Conservation (phyloP, 2,797 vertebrate species). For the Brachyrhaphis roseni region DNA sequence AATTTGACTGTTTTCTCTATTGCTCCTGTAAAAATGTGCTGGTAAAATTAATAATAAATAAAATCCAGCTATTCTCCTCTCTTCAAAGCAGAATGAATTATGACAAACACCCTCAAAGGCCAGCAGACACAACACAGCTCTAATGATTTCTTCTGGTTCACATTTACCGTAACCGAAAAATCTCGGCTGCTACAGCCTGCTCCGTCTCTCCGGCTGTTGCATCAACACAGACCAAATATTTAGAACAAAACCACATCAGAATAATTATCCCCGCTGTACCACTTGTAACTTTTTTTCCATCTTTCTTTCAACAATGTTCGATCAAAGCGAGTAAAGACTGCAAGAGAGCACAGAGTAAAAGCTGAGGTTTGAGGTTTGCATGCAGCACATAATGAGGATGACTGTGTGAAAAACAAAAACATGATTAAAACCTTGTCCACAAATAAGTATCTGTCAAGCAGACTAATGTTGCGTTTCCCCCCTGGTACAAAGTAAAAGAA, state of each 20-base stretch:
- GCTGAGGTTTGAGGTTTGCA: conserved; percentile 50
- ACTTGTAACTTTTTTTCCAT: conserved; percentile 25
- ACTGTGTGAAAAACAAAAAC: conserved; percentile 47
- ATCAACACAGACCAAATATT: conserved; percentile 28
- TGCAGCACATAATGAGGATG: conserved; percentile 27
- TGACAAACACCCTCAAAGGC: conserved; percentile 1
- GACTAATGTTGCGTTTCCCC: conserved; percentile 36
- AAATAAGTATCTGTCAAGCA: conserved; percentile 55
- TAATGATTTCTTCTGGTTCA: conserved; percentile 1
- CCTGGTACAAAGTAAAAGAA: conserved; percentile 22
- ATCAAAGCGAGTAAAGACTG: conserved; percentile 30
- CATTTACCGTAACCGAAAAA: conserved; percentile 27
- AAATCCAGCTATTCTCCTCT: conserved; percentile 4
- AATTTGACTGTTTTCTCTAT: background rate
- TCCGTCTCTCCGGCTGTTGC: conserved; percentile 7
- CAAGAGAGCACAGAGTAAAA: background rate
- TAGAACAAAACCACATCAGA: conserved; percentile 36
- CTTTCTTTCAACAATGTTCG: conserved; percentile 13
- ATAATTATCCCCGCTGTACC: conserved; percentile 4
- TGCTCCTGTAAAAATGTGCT: conserved; percentile 14
- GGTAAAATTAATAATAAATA: conserved; percentile 5
- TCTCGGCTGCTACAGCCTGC: conserved; percentile 26
- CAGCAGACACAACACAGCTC: background rate
- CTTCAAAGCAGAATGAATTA: background rate
- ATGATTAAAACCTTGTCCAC: conserved; percentile 31